Base-by-base conservation (phyloP, 2,888 invertebrate species). In the Apotomis capreana region DNA sequence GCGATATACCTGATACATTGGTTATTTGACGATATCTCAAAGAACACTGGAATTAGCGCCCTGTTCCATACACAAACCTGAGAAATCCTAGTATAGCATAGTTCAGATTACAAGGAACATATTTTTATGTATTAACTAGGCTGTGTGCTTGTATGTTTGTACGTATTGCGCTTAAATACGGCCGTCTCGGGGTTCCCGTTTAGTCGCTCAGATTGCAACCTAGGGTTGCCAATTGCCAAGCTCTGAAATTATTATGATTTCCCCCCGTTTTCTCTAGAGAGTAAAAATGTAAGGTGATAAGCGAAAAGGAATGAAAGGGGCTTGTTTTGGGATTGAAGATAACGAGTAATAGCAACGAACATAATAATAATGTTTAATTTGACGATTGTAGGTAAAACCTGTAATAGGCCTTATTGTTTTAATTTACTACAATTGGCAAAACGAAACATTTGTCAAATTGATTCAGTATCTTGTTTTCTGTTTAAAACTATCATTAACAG, bases 101-200 rank as follows among this genome's bases (percentile, higher is more conserved):
- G 69, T 51, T 59, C 46, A 54, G 55, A 59, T 70, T 58, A 37
- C 49, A 54, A 5, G 54, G 60, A 55, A 70, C 49, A 58, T 70
- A 70, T 67, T 60, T 70, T 52, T 70, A 59, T 65, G 52, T 52
- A 51, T 67, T 62, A 67, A 44, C 13, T 65, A 49, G 52, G 64
- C 63, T 68, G 63, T 70, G 63, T 69, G 69, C 69, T 72, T 70
- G 67, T 76, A 49, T 72, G 69, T 69, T 63, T 60, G 64, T 63
- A 62, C 69, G 74, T 74, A 73, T 60, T 68, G 69, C 68, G 76
- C 75, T 71, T 74, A 73, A 75, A 58, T 73, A 70, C 70, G 61
- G 12, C 49, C 67, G 68, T 62, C 72, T 68, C 68, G 68, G 51
- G 58, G 54, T 46, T 61, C 58, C 64, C 52, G 73, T 75, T 74